Base-by-base conservation (phyloP, 1,140 invertebrate genomes). In the Ceratitis capitata region DNA sequence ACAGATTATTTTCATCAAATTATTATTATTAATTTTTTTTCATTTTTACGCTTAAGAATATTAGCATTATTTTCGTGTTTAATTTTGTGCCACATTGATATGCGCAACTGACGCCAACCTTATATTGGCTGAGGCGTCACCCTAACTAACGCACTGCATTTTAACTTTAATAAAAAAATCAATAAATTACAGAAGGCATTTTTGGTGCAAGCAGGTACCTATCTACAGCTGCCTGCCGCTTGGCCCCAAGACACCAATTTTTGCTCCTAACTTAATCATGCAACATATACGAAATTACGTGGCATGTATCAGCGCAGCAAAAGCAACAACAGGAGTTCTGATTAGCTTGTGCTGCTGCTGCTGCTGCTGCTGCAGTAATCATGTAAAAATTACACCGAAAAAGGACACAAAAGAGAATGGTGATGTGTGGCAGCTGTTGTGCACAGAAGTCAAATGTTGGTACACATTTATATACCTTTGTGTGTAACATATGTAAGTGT, bases 91-190 rank as follows among this genome's bases (percentile, higher is more conserved):
- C n/a, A n/a, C 51, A 2, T 56, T 9, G 23, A 56, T 3, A 3
- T 19, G 3, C 0, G 32, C 58, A 32, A 32, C 35, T 14, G 61
- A 19, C 29, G 61, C 32, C 19, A n/a, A n/a, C n/a, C n/a, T 14
- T 12, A 35, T 32, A 23, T 19, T 9, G 51, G 10, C n/a, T 5
- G 5, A 56, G n/a, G 32, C 29, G 61, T 14, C 26, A 23, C 23
- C 39, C 29, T 14, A 19, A 19, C 61, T 14, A 69, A 29, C 9
- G 5, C 61, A 69, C 19, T 35, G 32, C 61, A 69, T 35, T 69
- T 69, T 69, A 35, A 69, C 14, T 69, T 69, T 69, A 69, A 69
- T 69, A 32, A 69, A 39, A 69, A 69, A 69, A 69, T 69, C 32
- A 39, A 69, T 69, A 35, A 35, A 39, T 69, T 69, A 35, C 32